Evolutionary conservation across 2,888 invertebrate species (phyloP).

Genomic region (Drosophila quinaria): DNA sequence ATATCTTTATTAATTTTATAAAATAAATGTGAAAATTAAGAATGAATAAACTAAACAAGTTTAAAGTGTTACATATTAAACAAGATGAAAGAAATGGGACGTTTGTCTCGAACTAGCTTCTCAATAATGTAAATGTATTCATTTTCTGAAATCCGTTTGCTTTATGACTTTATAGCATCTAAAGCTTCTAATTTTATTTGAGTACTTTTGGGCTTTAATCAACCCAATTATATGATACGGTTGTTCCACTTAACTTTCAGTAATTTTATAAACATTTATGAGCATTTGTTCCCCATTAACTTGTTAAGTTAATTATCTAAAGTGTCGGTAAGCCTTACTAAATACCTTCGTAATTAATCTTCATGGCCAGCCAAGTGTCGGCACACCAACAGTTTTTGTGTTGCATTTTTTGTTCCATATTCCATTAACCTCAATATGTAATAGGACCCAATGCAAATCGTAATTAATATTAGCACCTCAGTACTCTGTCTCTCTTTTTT

Average conservation of each 20-base stretch:
- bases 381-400: slow-evolving; percentile 8
- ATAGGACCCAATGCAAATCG: slow-evolving; percentile 10
- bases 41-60: neutral
- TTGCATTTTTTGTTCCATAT: slow-evolving; percentile 5
- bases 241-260: neutral
- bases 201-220: slow-evolving; percentile 2
- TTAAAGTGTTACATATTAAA: no score
- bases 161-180: no score
- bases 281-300: neutral
- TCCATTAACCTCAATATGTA: slow-evolving; percentile 23
- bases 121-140: neutral
- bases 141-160: neutral
- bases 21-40: neutral
- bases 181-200: neutral
- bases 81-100: no score
- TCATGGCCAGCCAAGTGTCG: slow-evolving; percentile 20
- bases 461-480: slow-evolving; percentile 46
- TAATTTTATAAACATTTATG: slow-evolving; percentile 14
- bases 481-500: slow-evolving; percentile 2
- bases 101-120: no score
- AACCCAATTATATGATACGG: slow-evolving; percentile 11
- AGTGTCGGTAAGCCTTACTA: slow-evolving; percentile 42
- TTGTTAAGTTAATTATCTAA: slow-evolving; percentile 38
- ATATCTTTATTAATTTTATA: neutral
- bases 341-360: slow-evolving; percentile 52